A percentile compares a stretch with the other conserved stretches of the same genome.
These are phyloP conservation scores for Pollimyrus isidori DNA, from an alignment of 2,113 vertebrate genomes.

Conservation along the genomic window DNA sequence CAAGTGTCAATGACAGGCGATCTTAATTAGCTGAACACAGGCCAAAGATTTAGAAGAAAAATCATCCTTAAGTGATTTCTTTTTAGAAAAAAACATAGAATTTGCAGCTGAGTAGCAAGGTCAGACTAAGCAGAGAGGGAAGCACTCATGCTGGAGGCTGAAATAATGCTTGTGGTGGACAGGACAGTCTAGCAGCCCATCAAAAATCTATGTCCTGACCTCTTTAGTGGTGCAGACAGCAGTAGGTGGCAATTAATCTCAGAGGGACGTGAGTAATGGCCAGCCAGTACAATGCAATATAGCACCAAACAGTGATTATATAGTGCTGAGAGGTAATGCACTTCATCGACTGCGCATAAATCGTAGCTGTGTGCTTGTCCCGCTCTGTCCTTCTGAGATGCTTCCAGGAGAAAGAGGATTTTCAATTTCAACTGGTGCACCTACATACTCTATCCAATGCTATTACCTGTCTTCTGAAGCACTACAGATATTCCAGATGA, in stretches of 20 bases:
- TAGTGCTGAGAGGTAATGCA: background rate
- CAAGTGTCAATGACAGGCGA: background rate
- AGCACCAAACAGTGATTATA: slow-evolving; percentile 2
- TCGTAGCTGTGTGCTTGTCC: background rate
- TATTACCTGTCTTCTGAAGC: background rate
- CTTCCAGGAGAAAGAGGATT: background rate
- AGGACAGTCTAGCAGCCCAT: background rate
- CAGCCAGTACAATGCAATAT: background rate
- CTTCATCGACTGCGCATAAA: slow-evolving; percentile 1
- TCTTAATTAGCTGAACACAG: background rate
- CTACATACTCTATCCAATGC: background rate
- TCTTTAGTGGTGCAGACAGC: background rate
- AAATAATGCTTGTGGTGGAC: background rate
- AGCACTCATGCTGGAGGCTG: background rate
- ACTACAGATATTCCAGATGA: background rate
- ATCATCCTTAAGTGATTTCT: background rate
- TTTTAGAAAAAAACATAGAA: background rate
- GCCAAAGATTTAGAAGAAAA: background rate
- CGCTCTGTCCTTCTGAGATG: background rate
- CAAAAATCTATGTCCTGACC: background rate
- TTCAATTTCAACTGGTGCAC: background rate
- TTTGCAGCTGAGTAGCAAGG: background rate
- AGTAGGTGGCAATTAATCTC: slow-evolving; percentile 13
- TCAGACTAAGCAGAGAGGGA: background rate
- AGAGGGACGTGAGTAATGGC: background rate